Conservation (phyloP, 2,888 invertebrate genomes). For the Panzeria rudis region DNA sequence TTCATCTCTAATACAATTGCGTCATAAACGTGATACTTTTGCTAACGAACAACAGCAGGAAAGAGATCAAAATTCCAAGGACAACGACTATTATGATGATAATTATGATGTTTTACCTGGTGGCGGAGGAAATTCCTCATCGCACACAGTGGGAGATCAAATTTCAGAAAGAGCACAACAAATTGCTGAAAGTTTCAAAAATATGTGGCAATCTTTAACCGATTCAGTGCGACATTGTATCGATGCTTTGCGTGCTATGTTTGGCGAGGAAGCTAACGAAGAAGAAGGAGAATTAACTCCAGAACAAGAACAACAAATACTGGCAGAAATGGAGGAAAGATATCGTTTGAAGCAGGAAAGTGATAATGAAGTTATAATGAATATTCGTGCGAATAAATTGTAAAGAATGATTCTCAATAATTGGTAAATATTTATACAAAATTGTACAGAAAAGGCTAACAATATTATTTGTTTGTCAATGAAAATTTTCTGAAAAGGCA, state of each 20-base stretch:
- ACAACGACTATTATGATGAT: conserved; percentile 75
- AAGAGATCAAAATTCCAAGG: conserved; percentile 20
- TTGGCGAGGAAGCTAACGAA: conserved; percentile 25
- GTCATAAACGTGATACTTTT: conserved; percentile 64
- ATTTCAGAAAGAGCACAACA: conserved; percentile 72
- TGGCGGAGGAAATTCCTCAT: conserved; percentile 51
- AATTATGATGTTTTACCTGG: conserved; percentile 77
- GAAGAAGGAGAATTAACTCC: conserved; percentile 23
- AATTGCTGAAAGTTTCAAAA: conserved; percentile 74
- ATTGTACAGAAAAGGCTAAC: neutral
- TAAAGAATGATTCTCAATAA: neutral
- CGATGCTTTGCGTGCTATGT: conserved; percentile 44
- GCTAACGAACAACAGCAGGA: conserved; percentile 7
- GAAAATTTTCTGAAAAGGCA: too few relatives aligned
- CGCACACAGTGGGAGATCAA: conserved; percentile 71
- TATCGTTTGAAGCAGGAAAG: conserved; percentile 30
- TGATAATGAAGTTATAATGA: conserved; percentile 51
- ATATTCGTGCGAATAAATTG: conserved; percentile 44
- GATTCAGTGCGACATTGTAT: conserved; percentile 74
- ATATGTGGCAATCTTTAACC: conserved; percentile 76
- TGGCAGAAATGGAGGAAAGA: conserved; percentile 30
- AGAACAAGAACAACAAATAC: conserved; percentile 48
- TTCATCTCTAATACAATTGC: conserved; percentile 54
- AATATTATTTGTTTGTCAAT: too few relatives aligned
- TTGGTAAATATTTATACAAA: neutral